phyloP scores from a whole-genome alignment of 2,888 invertebrate genomes.

The Mylabris sibirica region DNA sequence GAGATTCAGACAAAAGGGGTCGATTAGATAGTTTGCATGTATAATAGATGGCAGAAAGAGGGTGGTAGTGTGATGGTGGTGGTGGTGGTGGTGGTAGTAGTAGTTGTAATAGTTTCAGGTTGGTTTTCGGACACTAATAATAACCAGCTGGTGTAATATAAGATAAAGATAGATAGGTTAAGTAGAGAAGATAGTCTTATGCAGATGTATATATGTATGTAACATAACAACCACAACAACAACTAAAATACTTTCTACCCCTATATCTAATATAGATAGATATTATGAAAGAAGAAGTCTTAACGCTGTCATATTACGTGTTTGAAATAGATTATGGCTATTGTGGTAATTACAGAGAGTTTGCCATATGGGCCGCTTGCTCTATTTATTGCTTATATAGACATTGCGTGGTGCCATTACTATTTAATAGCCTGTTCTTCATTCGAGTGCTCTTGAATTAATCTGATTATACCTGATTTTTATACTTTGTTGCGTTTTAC shows the following conservation, averaged over 20 bases:
- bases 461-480: conserved; percentile 38
- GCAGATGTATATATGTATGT: conserved; percentile 50
- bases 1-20: conserved; percentile 55
- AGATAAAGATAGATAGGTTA: conserved; percentile 40
- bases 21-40: conserved; percentile 60
- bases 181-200: conserved; percentile 57
- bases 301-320: conserved; percentile 62
- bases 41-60: conserved; percentile 43
- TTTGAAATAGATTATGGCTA: conserved; percentile 62
- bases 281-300: conserved; percentile 60
- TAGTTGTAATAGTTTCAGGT: conserved; percentile 39
- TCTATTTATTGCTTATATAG: conserved; percentile 49
- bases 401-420: conserved; percentile 55
- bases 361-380: conserved; percentile 57
- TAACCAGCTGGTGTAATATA: conserved; percentile 54
- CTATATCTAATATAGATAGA: conserved; percentile 51
- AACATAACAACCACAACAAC: not conserved
- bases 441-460: conserved; percentile 37
- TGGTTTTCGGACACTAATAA: conserved; percentile 50
- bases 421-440: conserved; percentile 50
- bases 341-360: conserved; percentile 58
- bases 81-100: conserved; percentile 29
- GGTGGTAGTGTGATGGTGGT: conserved; percentile 27
- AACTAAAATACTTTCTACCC: conserved; percentile 35
- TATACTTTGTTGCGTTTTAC: conserved; percentile 30